Base-by-base conservation (phyloP, 1,140 invertebrate species). In the Ips nitidus region DNA sequence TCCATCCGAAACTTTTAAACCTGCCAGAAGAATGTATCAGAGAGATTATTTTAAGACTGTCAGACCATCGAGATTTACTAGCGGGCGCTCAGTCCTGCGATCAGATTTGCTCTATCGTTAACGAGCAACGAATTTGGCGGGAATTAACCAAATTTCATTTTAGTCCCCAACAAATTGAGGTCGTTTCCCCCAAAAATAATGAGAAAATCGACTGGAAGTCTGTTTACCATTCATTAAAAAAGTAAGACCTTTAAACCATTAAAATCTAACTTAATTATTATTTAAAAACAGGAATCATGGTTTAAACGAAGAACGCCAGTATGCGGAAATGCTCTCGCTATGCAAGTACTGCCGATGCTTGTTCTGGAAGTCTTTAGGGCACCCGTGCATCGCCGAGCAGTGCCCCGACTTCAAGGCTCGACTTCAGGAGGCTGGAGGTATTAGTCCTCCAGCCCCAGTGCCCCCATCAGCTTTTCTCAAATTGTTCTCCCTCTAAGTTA, bases 301-400 rank as follows among this genome's bases (percentile, higher is more conserved):
- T 36, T 84, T 96, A 36, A 89, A 91, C 70, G 95, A 98, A 83
- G 93, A 97, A 71, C 81, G 86, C 38, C 86, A 88, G 75, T 99
- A 94, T 82, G 94, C 96, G 1, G 97, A 99, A 82, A 94, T 94
- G 80, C 86, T 99, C 70, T 94, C 95, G 53, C 83, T 98, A 52
- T 99, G 97, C 81, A 89, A 93, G 69, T 93, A 96, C 80, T 99
- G 97, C 81, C 91, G 95, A 75, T 97, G 94, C 79, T 86, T 99
- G 43, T 98, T 98, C 80, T 99, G 97, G 97, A 90, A 95, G 74
- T 93, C 91, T 1, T 86, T 93, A 53, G 94, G 94, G 0, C 94
- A 96, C 81, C 94, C 94, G 0, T 96, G 94, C 79, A 92, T 95
- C 71, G 90, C 91, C 2, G 91, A 94, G 78, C 89, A 90, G 76